Percentiles rank a stretch among this genome's conserved stretches.
phyloP scores from a whole-genome alignment of 1,140 invertebrate species.

The Plectus sambesii region DNA sequence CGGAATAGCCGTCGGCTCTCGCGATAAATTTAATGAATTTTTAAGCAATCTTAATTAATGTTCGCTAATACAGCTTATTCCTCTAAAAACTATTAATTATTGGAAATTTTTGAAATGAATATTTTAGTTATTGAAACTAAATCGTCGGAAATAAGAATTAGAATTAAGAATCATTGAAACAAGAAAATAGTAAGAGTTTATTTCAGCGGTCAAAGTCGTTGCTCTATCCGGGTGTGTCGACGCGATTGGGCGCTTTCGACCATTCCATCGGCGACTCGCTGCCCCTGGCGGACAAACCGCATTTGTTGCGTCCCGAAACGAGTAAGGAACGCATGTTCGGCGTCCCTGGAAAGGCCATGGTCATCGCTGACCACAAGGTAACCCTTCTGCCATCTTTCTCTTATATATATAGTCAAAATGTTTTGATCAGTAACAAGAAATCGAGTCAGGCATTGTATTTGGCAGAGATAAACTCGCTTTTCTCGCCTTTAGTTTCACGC shows the following conservation, averaged over 20 bases:
- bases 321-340: not conserved
- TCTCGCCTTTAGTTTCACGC: not conserved
- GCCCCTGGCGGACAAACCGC: not conserved
- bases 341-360: not conserved
- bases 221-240: not conserved
- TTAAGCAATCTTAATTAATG: not conserved
- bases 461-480: too few relatives aligned
- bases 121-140: not conserved
- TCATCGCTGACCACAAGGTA: not conserved
- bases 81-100: not conserved
- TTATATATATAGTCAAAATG: not conserved
- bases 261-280: not conserved
- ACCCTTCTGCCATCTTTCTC: not conserved
- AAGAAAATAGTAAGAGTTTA: too few relatives aligned
- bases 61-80: conserved; percentile 1
- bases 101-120: not conserved
- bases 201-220: not conserved
- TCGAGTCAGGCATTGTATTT: too few relatives aligned
- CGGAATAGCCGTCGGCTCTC: too few relatives aligned
- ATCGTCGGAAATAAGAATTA: not conserved
- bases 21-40: not conserved
- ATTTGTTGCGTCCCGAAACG: not conserved
- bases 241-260: not conserved
- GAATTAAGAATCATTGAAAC: too few relatives aligned
- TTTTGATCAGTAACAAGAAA: too few relatives aligned